Evolutionary conservation across 92 coral and sea anemone species (phyloP).

Genomic region (Zoanthus sansibaricus): DNA sequence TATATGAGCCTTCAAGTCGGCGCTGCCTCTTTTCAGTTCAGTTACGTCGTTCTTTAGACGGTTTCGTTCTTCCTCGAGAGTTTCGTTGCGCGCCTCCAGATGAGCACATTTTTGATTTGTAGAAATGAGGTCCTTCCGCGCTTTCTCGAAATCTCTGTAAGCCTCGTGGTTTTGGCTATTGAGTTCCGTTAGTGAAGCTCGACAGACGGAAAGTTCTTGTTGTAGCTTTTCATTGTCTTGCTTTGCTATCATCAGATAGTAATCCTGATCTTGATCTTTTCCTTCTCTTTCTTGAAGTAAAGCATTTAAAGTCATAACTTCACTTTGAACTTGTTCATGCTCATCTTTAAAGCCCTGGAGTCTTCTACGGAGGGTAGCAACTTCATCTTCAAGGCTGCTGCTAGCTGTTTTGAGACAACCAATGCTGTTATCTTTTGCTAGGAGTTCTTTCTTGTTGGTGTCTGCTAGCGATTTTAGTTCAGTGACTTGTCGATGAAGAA

Average conservation of each 20-base stretch:
- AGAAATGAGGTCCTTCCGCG: constrained; percentile 81
- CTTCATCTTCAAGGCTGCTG: constrained; percentile 85
- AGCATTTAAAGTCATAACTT: constrained; percentile 64
- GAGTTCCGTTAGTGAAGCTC: constrained; percentile 79
- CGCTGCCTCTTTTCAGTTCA: constrained; percentile 76
- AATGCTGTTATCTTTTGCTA: constrained; percentile 76
- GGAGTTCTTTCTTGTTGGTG: constrained; percentile 76
- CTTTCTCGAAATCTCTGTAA: constrained; percentile 82
- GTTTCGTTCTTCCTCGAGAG: constrained; percentile 84
- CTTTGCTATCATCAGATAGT: constrained; percentile 71
- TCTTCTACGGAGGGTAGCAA: constrained; percentile 74
- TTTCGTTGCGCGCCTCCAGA: constrained; percentile 80
- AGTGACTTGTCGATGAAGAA: constrained; percentile 71
- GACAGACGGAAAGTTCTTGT: constrained; percentile 74
- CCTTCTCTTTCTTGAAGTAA: constrained; percentile 82
- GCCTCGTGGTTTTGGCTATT: constrained; percentile 74
- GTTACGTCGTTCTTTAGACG: constrained; percentile 81
- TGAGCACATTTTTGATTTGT: constrained; percentile 80
- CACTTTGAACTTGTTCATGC: constrained; percentile 85
- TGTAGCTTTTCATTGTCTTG: constrained; percentile 88
- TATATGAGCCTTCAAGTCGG: constrained; percentile 85
- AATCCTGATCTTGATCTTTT: constrained; percentile 76
- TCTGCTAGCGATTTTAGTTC: constrained; percentile 78
- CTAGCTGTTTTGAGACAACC: constrained; percentile 85
- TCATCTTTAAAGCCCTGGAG: constrained; percentile 78